Evolutionary conservation across 1,140 invertebrate species (phyloP), one percentile per base, ranked within the genome.

Genomic region (Sminthurides bifidus): DNA sequence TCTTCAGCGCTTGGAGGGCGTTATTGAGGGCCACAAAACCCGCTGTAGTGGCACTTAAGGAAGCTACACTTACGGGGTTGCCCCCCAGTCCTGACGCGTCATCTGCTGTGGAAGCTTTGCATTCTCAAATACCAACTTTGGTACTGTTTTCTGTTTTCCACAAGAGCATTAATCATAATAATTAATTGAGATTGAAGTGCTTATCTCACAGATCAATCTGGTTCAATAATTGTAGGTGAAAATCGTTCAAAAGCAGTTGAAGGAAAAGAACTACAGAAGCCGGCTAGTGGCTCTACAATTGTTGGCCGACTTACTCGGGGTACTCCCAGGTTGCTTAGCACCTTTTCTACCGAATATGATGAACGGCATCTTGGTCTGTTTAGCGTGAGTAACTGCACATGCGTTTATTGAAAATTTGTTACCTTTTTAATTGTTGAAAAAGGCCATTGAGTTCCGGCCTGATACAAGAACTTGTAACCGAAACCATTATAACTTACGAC

Each of bases 1-100:
- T 98, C 44, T 91, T 98, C 67, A 88, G 92, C 66, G 92, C 92
- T 0, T 98, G 95, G 68, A 87, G 94, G 50, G 87, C 91, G 0
- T 71, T 98, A n/a, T 69, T 98, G 48, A 78, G 84, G 60, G 91
- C 93, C 70, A 94, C 92, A 0, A 81, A 82, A 56, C 81, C 85
- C 0, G 77, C 82, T 26, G 75, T 79, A 3, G 75, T 76, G 29
- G 70, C 79, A 10, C 54, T 70, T 50, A 75, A 59, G 35, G 63
- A 65, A 46, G 37, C 52, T 21, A 35, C 27, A 75, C 57, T 64
- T 59, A 59, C 58, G 10, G 61, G 58, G 17, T 43, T 63, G 5
- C 45, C 61, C 24, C 52, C 60, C 27, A 58, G 54, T 54, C 40
- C 51, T 17, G 60, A 62, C 10, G 49, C 61, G 1, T 23, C 51